These are phyloP conservation scores for Rhinophrynus dorsalis DNA, from an alignment of 2,797 vertebrate species.

Conservation along the genomic window DNA sequence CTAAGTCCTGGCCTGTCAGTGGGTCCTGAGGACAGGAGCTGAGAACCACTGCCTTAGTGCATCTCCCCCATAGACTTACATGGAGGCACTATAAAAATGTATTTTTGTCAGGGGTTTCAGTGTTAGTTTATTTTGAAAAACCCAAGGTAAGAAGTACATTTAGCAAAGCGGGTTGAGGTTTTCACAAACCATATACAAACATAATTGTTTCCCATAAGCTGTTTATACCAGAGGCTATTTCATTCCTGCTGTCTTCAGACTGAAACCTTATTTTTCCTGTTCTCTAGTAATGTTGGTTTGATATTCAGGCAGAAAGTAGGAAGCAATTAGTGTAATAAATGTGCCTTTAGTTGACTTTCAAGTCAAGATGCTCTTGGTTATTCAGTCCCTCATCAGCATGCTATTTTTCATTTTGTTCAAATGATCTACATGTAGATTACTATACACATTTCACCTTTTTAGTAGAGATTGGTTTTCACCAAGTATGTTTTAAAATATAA, in stretches of 20 bases:
- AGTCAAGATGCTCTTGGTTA: conserved; percentile 13
- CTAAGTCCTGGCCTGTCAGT: too few relatives aligned
- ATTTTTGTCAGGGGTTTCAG: too few relatives aligned
- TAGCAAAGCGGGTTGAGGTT: neutral
- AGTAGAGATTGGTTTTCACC: too few relatives aligned
- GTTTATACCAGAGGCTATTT: conserved; percentile 16
- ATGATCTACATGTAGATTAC: neutral
- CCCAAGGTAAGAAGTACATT: too few relatives aligned
- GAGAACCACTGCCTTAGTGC: too few relatives aligned
- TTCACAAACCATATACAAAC: neutral
- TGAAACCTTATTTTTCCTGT: too few relatives aligned
- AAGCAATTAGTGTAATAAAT: conserved; percentile 36
- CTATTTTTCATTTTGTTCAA: neutral
- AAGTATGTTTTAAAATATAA: too few relatives aligned
- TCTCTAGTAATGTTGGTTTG: neutral
- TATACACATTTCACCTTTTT: neutral
- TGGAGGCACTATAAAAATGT: too few relatives aligned
- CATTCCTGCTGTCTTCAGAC: conserved; percentile 6
- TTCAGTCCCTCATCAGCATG: neutral
- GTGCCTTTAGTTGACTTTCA: conserved; percentile 39
- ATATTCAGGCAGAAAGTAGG: conserved; percentile 16
- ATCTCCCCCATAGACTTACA: too few relatives aligned
- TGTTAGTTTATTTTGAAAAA: too few relatives aligned
- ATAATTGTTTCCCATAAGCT: conserved; percentile 1
- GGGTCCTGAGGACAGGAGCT: too few relatives aligned